Conservation (phyloP, 1,140 invertebrate species). For the Dinoponera quadriceps region DNA sequence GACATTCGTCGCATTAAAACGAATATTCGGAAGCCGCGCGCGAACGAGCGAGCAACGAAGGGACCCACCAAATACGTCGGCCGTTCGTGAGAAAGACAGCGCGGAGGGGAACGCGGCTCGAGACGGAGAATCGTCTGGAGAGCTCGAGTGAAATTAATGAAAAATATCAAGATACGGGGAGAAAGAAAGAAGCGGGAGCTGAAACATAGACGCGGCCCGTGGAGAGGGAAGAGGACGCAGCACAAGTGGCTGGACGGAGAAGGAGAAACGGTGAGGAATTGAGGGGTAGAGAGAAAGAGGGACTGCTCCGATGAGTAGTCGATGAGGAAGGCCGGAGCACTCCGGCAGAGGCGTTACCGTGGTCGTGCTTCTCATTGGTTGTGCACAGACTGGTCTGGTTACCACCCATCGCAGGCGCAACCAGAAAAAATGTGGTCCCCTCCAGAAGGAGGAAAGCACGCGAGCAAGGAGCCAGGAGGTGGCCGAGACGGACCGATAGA, state of each 20-base stretch:
- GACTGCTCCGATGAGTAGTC: slow-evolving; percentile 68
- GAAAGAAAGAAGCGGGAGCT: slow-evolving; percentile 27
- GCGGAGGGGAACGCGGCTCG: slow-evolving; percentile 8
- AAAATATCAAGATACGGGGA: slow-evolving; percentile 58
- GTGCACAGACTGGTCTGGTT: slow-evolving; percentile 72
- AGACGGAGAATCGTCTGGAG: slow-evolving; percentile 23
- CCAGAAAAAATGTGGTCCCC: slow-evolving; percentile 76
- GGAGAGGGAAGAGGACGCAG: not conserved
- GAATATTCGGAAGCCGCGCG: slow-evolving; percentile 20
- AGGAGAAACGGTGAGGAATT: slow-evolving; percentile 24
- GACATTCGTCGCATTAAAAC: not conserved
- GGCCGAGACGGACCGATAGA: slow-evolving; percentile 57
- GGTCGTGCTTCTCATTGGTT: slow-evolving; percentile 78
- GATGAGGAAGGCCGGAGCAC: slow-evolving; percentile 74
- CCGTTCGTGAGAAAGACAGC: slow-evolving; percentile 22
- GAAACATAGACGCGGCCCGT: slow-evolving; percentile 2
- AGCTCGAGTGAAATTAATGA: slow-evolving; percentile 56
- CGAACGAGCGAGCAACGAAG: slow-evolving; percentile 1
- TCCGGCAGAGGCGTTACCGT: slow-evolving; percentile 77
- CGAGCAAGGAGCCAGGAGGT: slow-evolving; percentile 69
- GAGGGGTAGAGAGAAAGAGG: slow-evolving; percentile 37
- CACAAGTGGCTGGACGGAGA: slow-evolving; percentile 18
- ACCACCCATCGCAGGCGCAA: slow-evolving; percentile 82
- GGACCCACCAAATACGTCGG: slow-evolving; percentile 51
- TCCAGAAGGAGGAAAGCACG: slow-evolving; percentile 74